phyloP scores from a whole-genome alignment of 2,797 vertebrate species.

The Sebastes taczanowskii region DNA sequence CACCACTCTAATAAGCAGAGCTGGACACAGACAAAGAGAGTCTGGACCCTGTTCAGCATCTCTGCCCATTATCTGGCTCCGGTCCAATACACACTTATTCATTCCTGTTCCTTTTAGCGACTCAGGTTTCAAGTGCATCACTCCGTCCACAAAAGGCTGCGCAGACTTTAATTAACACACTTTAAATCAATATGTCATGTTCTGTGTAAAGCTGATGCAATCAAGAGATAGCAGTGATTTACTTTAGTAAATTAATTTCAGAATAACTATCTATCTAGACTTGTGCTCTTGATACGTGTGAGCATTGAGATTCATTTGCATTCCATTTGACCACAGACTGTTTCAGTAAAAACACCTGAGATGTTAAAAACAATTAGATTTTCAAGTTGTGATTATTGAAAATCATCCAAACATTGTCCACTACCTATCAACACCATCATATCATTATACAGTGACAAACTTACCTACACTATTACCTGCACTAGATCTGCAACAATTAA shows the following conservation, averaged over 20 bases:
- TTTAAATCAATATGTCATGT: constrained; percentile 59
- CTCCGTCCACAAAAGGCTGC: constrained; percentile 42
- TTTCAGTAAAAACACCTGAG: neutral
- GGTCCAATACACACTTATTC: constrained; percentile 78
- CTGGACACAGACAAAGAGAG: constrained; percentile 80
- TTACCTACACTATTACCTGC: neutral
- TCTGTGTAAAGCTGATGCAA: constrained; percentile 6
- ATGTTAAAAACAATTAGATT: neutral
- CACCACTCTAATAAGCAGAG: constrained; percentile 80
- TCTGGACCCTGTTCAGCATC: constrained; percentile 80
- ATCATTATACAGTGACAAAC: neutral
- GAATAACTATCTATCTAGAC: neutral
- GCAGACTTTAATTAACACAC: constrained; percentile 65
- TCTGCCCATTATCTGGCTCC: constrained; percentile 75
- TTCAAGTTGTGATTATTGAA: neutral
- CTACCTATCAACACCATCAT: neutral
- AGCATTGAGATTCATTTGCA: neutral
- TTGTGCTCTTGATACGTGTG: neutral
- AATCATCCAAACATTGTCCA: neutral
- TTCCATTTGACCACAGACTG: neutral
- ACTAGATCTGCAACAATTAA: no score
- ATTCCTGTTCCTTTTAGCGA: constrained; percentile 74
- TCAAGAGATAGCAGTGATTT: constrained; percentile 13
- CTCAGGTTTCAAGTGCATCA: constrained; percentile 70
- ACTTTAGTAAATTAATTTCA: neutral